Evolutionary conservation across 2,888 invertebrate species (phyloP), one percentile per base, ranked within the genome.

Genomic region (Epinotia nisella): DNA sequence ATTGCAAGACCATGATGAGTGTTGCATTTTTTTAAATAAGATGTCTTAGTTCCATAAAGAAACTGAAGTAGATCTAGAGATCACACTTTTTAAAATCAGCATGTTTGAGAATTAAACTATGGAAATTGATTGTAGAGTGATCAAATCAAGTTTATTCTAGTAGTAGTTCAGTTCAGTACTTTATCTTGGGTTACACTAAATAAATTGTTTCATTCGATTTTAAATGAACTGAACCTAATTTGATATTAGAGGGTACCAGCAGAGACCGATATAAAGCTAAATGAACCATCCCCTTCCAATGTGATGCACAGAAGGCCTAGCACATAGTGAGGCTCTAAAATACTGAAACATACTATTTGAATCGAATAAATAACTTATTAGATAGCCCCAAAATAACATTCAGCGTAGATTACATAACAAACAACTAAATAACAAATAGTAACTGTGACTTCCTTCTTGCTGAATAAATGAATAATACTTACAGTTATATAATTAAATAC

Each of bases 381-480:
- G 24, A 58, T 62, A 72, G 49, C 21, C 62, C 69, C 53, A 60
- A 24, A 59, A 64, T 58, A 69, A 73, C 73, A 73, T 68, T 62
- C 56, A 51, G 64, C 19, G 68, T 69, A 35, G 51, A 64, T 73
- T 64, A 73, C 29, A 64, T 62, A 62, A 64, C 67, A 59, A 68
- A 73, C 64, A 58, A 69, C 24, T 69, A 73, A 73, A 73, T 68
- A 73, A 73, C 73, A 73, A 73, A 73, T 69, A 68, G 68, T 73
- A 73, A 69, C 73, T 59, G 69, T 73, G 68, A 73, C 73, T 73
- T 69, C 64, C 64, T 64, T 62, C 35, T 35, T 59, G 53, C 67
- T 62, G 19, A 19, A 64, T 65, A 58, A 58, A 64, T 73, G 62
- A 58, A 73, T 73, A 73, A 73, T 73, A 73, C 68, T 73, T 73